Base-by-base conservation (phyloP, 2,888 invertebrate genomes). In the Dendrolimus houi region DNA sequence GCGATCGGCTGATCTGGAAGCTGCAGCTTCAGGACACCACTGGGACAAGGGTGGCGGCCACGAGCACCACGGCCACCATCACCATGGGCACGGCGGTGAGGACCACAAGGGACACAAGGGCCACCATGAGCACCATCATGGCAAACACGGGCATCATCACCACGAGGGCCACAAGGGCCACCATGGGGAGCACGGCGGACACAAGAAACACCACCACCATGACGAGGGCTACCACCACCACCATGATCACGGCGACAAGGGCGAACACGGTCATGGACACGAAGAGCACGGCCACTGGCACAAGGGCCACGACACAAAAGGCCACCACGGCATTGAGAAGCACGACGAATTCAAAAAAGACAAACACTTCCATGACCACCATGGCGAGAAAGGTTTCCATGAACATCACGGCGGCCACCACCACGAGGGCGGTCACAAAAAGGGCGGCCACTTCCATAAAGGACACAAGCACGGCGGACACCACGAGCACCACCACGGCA, bases 251-350 rank as follows among this genome's bases (percentile, higher is more conserved):
- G 93, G 92, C 0, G 92, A 93, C 60, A 93, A 94, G 68, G 93
- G 93, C 12, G 93, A 93, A 58, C 93, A 93, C 65, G 93, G 93
- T 0, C 85, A 85, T 61, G 85, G 86, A 1, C 85, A 86, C 60
- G 89, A 91, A 41, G 90, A 88, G 65, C 87, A 88, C 64, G 96
- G 96, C 10, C 92, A 93, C 69, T 96, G 93, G 86, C 95, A 95
- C 68, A 96, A 96, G 76, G 96, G 96, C 0, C 96, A 96, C 83
- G 94, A 94, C 81, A 96, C 96, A 62, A 95, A 96, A 75, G 96
- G 96, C 63, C 95, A 95, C 71, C 96, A 96, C 74, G 94, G 95
- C 67, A 91, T 96, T 8, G 95, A 96, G 83, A 95, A 96, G 74
- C 87, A 94, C 65, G 95, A 96, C 81, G 96, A 96, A 81, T 95